Evolutionary conservation across 2,888 invertebrate genomes (phyloP).

Genomic region (Eupeodes latifasciatus): DNA sequence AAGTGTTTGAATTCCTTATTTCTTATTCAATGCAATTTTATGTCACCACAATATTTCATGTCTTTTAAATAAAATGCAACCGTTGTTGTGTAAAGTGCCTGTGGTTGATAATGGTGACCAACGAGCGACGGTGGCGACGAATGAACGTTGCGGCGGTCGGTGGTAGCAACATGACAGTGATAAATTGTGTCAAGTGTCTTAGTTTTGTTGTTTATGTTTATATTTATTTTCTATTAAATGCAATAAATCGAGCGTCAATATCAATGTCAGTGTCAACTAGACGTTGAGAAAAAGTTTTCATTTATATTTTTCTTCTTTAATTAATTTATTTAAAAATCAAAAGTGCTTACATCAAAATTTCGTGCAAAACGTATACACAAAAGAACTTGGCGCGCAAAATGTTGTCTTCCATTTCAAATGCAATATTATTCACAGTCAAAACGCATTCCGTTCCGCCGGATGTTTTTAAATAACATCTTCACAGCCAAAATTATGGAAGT

Average conservation of each 20-base stretch:
- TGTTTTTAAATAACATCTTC: neutral
- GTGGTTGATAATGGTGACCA: too few relatives aligned
- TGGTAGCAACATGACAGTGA: conserved; percentile 37
- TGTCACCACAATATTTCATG: conserved; percentile 33
- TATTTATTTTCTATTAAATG: conserved; percentile 41
- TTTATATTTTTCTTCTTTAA: conserved; percentile 34
- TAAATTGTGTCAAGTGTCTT: conserved; percentile 73
- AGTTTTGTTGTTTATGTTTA: conserved; percentile 33
- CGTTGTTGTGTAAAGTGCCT: neutral
- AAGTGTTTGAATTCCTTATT: conserved; percentile 15
- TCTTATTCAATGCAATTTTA: conserved; percentile 24
- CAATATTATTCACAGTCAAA: neutral
- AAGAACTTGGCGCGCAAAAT: neutral
- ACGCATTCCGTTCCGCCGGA: neutral
- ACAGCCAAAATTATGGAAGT: neutral
- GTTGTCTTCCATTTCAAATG: neutral
- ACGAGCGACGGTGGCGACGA: neutral
- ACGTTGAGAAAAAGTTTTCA: conserved; percentile 14
- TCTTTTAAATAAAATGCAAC: conserved; percentile 18
- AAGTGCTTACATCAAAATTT: neutral
- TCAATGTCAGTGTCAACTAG: conserved; percentile 75
- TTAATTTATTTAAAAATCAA: neutral
- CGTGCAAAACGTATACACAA: neutral
- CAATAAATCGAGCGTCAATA: conserved; percentile 67
- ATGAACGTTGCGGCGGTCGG: neutral